A percentile compares a stretch with the other conserved stretches of the same genome.
These are phyloP conservation scores for Scortum barcoo DNA, from an alignment of 2,113 vertebrate genomes.

Conservation along the genomic window DNA sequence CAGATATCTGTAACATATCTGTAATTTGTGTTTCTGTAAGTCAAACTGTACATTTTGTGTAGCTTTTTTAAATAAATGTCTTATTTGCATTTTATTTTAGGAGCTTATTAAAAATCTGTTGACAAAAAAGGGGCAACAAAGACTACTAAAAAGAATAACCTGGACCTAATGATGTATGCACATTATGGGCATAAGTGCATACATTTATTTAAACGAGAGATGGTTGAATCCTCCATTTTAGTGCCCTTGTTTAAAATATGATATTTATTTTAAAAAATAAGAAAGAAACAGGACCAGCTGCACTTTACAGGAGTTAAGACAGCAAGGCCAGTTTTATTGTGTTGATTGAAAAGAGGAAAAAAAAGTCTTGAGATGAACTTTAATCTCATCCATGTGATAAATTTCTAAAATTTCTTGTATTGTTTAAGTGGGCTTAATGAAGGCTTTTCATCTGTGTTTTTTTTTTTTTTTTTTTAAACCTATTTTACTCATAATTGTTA, in stretches of 20 bases:
- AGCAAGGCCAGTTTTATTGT: constrained; percentile 22
- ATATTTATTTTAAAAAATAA: not conserved
- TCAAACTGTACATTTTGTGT: constrained; percentile 25
- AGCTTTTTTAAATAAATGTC: constrained; percentile 30
- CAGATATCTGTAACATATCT: not conserved
- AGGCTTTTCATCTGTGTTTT: constrained; percentile 59
- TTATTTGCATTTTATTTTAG: constrained; percentile 38
- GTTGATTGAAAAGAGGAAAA: constrained; percentile 13
- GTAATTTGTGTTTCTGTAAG: not conserved
- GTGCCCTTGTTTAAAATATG: constrained; percentile 64
- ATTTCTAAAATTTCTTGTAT: not conserved
- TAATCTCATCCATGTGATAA: not conserved
- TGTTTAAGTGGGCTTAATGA: constrained; percentile 57
- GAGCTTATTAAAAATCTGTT: constrained; percentile 5
- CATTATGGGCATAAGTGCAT: constrained; percentile 45
- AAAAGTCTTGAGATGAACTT: constrained; percentile 9
- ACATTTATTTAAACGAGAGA: constrained; percentile 18
- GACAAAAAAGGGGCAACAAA: too few relatives aligned
- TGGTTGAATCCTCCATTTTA: constrained; percentile 43
- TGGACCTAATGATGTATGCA: constrained; percentile 36
- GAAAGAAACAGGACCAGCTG: not conserved
- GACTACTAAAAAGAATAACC: too few relatives aligned
- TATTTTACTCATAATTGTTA: constrained; percentile 54
- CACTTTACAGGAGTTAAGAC: constrained; percentile 22
- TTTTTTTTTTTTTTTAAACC: constrained; percentile 20